Percentiles rank a stretch among this genome's conserved stretches.
Evolutionary conservation across 1,140 invertebrate genomes (phyloP).

Genomic region (Capitella teleta): DNA sequence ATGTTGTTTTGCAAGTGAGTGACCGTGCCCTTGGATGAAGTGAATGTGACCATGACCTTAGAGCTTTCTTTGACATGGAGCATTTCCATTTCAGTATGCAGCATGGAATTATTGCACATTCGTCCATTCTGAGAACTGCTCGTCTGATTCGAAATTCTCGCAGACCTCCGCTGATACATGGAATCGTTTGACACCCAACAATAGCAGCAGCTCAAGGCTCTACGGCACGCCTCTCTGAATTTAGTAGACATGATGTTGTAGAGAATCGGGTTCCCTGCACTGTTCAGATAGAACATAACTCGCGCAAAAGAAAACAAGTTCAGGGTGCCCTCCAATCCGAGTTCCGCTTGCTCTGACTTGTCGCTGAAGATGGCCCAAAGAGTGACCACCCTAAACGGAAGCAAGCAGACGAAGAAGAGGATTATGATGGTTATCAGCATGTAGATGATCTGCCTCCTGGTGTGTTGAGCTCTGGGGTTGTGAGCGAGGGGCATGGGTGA

Average conservation of each 20-base stretch:
- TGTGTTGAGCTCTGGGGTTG: constrained; percentile 16
- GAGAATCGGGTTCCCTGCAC: constrained; percentile 30
- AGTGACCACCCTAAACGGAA: constrained; percentile 74
- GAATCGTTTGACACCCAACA: too few species aligned
- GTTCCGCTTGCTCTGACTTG: constrained; percentile 49
- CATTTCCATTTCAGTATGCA: too few species aligned
- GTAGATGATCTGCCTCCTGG: constrained; percentile 53
- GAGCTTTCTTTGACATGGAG: too few species aligned
- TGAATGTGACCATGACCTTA: too few species aligned
- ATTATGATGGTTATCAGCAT: constrained; percentile 81
- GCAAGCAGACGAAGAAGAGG: constrained; percentile 79
- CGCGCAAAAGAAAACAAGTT: constrained; percentile 68
- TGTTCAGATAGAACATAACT: constrained; percentile 29
- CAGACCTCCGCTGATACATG: too few species aligned
- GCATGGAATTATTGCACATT: too few species aligned
- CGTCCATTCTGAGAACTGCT: too few species aligned
- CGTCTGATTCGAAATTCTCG: too few species aligned
- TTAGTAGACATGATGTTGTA: constrained; percentile 32
- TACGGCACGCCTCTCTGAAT: constrained; percentile 22
- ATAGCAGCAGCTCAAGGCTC: too few species aligned
- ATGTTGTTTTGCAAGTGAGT: too few species aligned
- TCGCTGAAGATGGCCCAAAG: constrained; percentile 52
- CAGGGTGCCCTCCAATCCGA: constrained; percentile 71
- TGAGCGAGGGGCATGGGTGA: background rate
- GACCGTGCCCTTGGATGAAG: too few species aligned